A percentile compares a stretch with the other conserved stretches of the same genome.
phyloP scores from a whole-genome alignment of 2,888 invertebrate genomes.

The Synanthedon vespiformis region DNA sequence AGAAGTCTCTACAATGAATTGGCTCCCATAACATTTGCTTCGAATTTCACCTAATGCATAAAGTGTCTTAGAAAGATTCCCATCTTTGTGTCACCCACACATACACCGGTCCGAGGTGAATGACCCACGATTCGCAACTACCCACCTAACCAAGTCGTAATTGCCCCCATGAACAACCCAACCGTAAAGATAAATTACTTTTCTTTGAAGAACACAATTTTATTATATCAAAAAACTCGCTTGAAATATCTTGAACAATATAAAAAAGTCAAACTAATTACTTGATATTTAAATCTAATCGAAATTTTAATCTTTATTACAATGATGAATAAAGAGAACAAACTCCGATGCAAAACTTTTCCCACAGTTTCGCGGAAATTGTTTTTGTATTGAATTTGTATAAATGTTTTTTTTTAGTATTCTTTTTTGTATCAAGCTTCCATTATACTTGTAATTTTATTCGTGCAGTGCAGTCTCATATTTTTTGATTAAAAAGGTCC shows the following conservation, averaged over 20 bases:
- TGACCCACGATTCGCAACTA: slow-evolving; percentile 41
- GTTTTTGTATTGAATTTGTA: background rate
- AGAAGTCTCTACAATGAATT: slow-evolving; percentile 1
- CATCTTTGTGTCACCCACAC: slow-evolving; percentile 27
- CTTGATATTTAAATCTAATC: too few relatives aligned
- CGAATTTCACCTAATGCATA: slow-evolving; percentile 10
- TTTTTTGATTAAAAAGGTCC: too few relatives aligned
- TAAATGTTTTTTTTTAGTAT: background rate
- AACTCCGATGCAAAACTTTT: too few relatives aligned
- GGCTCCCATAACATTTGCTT: slow-evolving; percentile 3
- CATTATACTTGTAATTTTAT: too few relatives aligned
- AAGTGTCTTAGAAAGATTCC: slow-evolving; percentile 7
- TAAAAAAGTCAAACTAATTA: background rate
- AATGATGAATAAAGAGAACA: too few relatives aligned
- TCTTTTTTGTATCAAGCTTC: too few relatives aligned
- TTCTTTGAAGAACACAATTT: background rate
- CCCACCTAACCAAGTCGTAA: slow-evolving; percentile 18
- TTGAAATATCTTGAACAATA: background rate
- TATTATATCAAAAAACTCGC: too few relatives aligned
- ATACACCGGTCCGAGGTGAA: slow-evolving; percentile 30
- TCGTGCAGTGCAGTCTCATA: too few relatives aligned
- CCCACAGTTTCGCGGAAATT: too few relatives aligned
- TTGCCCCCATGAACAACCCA: slow-evolving; percentile 3
- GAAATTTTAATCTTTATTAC: too few relatives aligned
- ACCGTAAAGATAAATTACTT: slow-evolving; percentile 3